A percentile compares a stretch with the other conserved stretches of the same genome.
Conservation (phyloP, 1,140 invertebrate genomes). For the Probaryconus sp. region DNA sequence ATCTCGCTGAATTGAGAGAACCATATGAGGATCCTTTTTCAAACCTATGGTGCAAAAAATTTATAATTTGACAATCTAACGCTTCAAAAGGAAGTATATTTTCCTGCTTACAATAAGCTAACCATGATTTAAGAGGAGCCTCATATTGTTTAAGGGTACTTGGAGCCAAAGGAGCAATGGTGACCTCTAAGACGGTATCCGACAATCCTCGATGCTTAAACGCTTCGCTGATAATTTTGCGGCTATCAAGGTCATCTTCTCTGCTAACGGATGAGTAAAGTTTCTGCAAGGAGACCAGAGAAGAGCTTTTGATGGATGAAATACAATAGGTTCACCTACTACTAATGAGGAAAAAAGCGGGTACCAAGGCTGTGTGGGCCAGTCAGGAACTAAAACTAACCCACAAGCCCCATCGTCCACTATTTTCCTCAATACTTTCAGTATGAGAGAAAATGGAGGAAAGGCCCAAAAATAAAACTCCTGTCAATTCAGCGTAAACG, state of each 20-base stretch:
- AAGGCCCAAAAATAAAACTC: no score
- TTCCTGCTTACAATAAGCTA: neutral
- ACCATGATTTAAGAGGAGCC: constrained; percentile 8
- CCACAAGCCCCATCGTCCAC: neutral
- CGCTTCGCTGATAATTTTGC: constrained; percentile 7
- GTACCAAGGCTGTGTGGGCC: no score
- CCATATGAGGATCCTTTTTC: constrained; percentile 23
- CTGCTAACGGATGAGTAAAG: neutral
- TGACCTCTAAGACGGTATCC: neutral
- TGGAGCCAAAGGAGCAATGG: neutral
- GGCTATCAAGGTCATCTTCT: constrained; percentile 3
- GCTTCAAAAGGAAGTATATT: neutral
- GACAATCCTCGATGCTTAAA: neutral
- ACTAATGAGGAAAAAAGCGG: no score
- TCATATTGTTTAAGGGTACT: constrained; percentile 15
- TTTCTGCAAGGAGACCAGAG: constrained; percentile 3
- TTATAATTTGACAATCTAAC: neutral
- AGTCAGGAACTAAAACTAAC: neutral
- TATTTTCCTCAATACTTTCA: neutral
- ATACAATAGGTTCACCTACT: neutral
- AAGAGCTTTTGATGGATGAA: neutral
- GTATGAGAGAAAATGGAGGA: no score
- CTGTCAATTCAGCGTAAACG: no score
- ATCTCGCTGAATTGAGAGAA: constrained; percentile 13
- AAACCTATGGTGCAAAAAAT: constrained; percentile 11